Evolutionary conservation across 2,113 vertebrate species (phyloP).

Genomic region (Stigmatopora argus): DNA sequence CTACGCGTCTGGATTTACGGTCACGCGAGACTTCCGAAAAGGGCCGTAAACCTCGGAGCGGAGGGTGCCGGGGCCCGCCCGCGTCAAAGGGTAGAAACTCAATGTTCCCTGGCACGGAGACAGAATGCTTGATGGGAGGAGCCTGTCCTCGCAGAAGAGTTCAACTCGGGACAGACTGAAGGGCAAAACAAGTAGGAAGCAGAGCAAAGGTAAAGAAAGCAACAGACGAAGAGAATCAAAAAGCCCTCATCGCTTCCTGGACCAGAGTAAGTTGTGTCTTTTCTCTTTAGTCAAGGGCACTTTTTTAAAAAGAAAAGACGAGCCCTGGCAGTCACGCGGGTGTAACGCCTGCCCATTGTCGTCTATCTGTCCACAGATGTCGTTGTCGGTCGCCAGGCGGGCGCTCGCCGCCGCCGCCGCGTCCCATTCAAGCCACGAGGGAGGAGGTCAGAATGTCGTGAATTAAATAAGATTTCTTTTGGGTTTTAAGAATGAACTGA

Average conservation of each 20-base stretch:
- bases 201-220: slow-evolving; percentile 16
- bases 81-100: slow-evolving; percentile 66
- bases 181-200: slow-evolving; percentile 59
- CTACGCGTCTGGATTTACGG: background rate
- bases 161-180: slow-evolving; percentile 65
- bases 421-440: slow-evolving; percentile 58
- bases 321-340: background rate
- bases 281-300: background rate
- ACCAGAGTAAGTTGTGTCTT: slow-evolving; percentile 37
- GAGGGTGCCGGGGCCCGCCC: background rate
- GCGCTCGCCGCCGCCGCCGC: slow-evolving; percentile 57
- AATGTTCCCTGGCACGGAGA: slow-evolving; percentile 48
- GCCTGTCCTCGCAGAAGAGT: slow-evolving; percentile 32
- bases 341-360: background rate
- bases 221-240: background rate
- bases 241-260: slow-evolving; percentile 3
- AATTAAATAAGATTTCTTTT: too few species aligned
- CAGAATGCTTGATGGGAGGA: slow-evolving; percentile 60
- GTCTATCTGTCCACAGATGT: slow-evolving; percentile 50
- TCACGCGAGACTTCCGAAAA: background rate
- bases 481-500: too few species aligned
- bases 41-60: background rate
- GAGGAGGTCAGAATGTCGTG: slow-evolving; percentile 49
- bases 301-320: background rate
- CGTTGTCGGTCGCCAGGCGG: slow-evolving; percentile 46